Evolutionary conservation across 2,797 vertebrate genomes (phyloP).

Genomic region (Momotus momota): DNA sequence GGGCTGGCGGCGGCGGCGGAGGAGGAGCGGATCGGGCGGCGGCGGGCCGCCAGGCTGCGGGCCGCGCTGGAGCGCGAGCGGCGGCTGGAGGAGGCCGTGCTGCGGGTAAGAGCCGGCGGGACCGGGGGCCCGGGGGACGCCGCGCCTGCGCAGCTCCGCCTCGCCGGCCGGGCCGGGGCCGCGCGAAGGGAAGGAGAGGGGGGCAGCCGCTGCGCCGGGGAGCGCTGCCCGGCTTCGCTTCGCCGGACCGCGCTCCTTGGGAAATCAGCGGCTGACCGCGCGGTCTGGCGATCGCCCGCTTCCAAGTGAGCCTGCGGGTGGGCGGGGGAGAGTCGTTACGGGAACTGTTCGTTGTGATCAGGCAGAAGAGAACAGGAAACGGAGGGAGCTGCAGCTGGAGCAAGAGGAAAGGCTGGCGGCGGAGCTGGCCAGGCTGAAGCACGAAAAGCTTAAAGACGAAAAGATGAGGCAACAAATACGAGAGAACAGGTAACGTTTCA

Average conservation of each 20-base stretch:
- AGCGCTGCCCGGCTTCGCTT: background rate
- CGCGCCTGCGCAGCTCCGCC: too few species aligned
- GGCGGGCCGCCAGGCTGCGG: constrained; percentile 73
- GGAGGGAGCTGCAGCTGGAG: constrained; percentile 77
- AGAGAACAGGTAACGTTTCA: constrained; percentile 87
- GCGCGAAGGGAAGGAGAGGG: too few species aligned
- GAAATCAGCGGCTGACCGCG: rapidly evolving
- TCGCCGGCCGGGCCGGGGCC: too few species aligned
- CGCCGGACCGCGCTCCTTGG: rapidly evolving
- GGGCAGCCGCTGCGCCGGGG: background rate
- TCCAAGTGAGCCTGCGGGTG: rapidly evolving
- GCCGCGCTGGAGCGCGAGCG: constrained; percentile 83
- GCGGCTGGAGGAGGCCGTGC: constrained; percentile 79
- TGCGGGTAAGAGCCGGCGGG: background rate
- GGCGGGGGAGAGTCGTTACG: rapidly evolving
- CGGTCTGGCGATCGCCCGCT: rapidly evolving
- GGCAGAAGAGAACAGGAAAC: constrained; percentile 82
- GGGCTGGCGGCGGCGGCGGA: constrained; percentile 37
- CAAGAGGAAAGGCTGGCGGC: constrained; percentile 88
- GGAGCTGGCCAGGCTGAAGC: constrained; percentile 84
- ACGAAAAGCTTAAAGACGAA: constrained; percentile 84
- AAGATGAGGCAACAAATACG: constrained; percentile 89
- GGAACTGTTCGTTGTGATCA: constrained; percentile 25
- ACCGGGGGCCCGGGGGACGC: too few species aligned
- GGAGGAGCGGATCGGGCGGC: constrained; percentile 78